A percentile compares a stretch with the other conserved stretches of the same genome.
phyloP scores from a whole-genome alignment of 1,140 invertebrate species.

The Brachionus sp. region DNA sequence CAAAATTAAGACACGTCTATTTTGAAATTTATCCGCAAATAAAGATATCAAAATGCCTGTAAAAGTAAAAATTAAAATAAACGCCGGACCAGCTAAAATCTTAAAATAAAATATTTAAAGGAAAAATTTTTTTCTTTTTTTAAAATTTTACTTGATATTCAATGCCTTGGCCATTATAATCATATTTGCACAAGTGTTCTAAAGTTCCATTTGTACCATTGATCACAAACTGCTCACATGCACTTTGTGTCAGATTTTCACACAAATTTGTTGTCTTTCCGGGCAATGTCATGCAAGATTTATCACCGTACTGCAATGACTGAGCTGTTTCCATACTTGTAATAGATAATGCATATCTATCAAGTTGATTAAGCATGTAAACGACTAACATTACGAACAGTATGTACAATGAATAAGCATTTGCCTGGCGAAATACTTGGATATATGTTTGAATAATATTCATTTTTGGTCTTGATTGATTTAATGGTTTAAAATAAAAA shows the following conservation, averaged over 20 bases:
- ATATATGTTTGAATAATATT: constrained; percentile 38
- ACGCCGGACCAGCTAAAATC: constrained; percentile 81
- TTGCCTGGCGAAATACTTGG: constrained; percentile 27
- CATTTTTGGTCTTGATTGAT: background rate
- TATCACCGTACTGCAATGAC: constrained; percentile 77
- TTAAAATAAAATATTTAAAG: background rate
- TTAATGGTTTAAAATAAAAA: background rate
- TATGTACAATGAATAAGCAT: constrained; percentile 55
- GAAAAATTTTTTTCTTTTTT: background rate
- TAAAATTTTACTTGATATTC: constrained; percentile 69
- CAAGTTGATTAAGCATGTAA: constrained; percentile 61
- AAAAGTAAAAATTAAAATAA: constrained; percentile 83
- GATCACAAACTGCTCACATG: constrained; percentile 43
- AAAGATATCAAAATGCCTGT: constrained; percentile 79
- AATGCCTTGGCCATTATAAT: constrained; percentile 82
- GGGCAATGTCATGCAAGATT: constrained; percentile 69
- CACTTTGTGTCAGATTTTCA: constrained; percentile 46
- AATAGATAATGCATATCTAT: constrained; percentile 58
- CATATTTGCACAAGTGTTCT: constrained; percentile 75
- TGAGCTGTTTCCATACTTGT: constrained; percentile 58
- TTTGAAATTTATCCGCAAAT: constrained; percentile 64
- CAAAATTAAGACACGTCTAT: constrained; percentile 67
- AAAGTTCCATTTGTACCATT: constrained; percentile 62
- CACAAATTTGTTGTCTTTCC: constrained; percentile 21
- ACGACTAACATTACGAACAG: constrained; percentile 55